phyloP scores from a whole-genome alignment of 2,797 vertebrate genomes.

The Sebastes flavidus region DNA sequence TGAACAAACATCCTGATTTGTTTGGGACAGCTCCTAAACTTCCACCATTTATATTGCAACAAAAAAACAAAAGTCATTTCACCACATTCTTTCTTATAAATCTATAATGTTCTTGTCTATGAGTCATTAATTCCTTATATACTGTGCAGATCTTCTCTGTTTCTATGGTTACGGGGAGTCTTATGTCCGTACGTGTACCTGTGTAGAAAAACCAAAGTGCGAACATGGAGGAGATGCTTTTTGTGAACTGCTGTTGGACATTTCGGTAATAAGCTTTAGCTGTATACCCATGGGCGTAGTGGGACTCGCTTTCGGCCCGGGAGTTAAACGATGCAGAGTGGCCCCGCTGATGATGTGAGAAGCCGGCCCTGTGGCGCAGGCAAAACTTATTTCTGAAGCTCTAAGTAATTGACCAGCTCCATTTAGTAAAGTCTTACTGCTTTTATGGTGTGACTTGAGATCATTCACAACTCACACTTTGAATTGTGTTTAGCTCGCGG shows the following conservation, averaged over 20 bases:
- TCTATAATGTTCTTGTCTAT: not conserved
- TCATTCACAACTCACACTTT: not conserved
- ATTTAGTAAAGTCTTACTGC: not conserved
- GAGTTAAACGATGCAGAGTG: not conserved
- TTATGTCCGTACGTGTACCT: not conserved
- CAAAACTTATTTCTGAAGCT: conserved; percentile 13
- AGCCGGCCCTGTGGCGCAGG: not conserved
- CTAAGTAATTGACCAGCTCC: conserved; percentile 11
- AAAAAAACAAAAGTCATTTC: not conserved
- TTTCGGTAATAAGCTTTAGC: conserved; percentile 14
- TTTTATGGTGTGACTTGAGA: conserved; percentile 3
- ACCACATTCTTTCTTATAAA: not conserved
- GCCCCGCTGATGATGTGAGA: not conserved
- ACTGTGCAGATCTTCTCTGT: conserved; percentile 1
- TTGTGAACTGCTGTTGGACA: conserved; percentile 11
- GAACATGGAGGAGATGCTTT: conserved; percentile 4
- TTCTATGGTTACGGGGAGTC: conserved; percentile 29
- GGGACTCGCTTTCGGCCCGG: conserved; percentile 6
- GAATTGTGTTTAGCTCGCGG: not conserved
- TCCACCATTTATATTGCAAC: not conserved
- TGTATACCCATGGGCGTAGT: not conserved
- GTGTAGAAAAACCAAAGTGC: not conserved
- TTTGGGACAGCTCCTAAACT: not conserved
- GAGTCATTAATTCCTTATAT: conserved; percentile 16
- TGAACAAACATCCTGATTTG: not conserved